These are phyloP conservation scores for Lasioglossum villosulum DNA, from an alignment of 2,888 invertebrate genomes.

Conservation along the genomic window DNA sequence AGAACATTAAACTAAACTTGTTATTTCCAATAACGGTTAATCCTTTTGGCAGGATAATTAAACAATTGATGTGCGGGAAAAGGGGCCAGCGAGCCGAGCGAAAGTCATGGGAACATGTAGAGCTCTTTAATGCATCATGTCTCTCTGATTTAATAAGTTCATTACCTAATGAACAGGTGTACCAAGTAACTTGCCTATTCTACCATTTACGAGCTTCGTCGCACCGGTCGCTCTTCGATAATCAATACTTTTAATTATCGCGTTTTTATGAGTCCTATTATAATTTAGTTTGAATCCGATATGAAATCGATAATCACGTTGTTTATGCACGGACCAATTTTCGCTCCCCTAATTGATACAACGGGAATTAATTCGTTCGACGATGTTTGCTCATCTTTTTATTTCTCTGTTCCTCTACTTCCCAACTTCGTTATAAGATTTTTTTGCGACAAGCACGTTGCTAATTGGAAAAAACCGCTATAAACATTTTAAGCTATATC, in stretches of 20 bases:
- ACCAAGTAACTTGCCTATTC: slow-evolving; percentile 62
- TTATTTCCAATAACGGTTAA: slow-evolving; percentile 77
- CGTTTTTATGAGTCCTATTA: slow-evolving; percentile 77
- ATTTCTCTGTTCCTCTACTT: slow-evolving; percentile 32
- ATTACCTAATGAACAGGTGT: slow-evolving; percentile 83
- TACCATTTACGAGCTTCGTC: slow-evolving; percentile 35
- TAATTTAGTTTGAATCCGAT: slow-evolving; percentile 76
- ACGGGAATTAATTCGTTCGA: slow-evolving; percentile 37
- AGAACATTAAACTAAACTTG: slow-evolving; percentile 46
- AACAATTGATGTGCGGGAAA: slow-evolving; percentile 66
- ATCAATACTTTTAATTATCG: slow-evolving; percentile 83
- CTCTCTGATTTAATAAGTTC: slow-evolving; percentile 83
- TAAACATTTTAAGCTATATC: no score
- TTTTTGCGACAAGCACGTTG: not conserved
- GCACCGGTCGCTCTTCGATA: slow-evolving; percentile 73
- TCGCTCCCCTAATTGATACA: slow-evolving; percentile 56
- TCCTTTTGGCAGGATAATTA: slow-evolving; percentile 76
- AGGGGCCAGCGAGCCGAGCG: slow-evolving; percentile 29
- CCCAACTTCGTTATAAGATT: not conserved
- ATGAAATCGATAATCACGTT: slow-evolving; percentile 68
- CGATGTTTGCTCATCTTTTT: slow-evolving; percentile 38
- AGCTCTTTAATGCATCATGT: slow-evolving; percentile 63
- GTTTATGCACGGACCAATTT: slow-evolving; percentile 61
- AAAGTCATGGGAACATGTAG: slow-evolving; percentile 64
- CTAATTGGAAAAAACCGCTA: not conserved